phyloP scores from a whole-genome alignment of 23 tunicate species.

The Corella eumyota region DNA sequence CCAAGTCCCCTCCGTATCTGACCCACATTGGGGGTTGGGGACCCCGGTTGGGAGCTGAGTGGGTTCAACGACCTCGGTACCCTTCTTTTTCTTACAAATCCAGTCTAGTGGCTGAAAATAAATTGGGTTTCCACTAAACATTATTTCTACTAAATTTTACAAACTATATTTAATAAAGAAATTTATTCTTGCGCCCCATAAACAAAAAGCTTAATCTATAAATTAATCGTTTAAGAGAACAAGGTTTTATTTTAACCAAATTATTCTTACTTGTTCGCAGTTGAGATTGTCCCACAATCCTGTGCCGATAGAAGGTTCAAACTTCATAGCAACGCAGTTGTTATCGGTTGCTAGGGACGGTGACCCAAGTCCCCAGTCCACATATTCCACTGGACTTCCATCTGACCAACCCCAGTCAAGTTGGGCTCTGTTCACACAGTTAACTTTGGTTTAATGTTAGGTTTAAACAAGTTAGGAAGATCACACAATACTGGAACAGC shows the following conservation, averaged over 20 bases:
- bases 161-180: too few relatives aligned
- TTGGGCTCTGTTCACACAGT: conserved; percentile 15
- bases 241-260: too few relatives aligned
- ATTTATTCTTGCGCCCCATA: too few relatives aligned
- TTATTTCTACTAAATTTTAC: too few relatives aligned
- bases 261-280: conserved; percentile 60
- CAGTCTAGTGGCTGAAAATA: conserved; percentile 40
- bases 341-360: conserved; percentile 32
- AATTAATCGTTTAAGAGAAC: too few relatives aligned
- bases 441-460: too few relatives aligned
- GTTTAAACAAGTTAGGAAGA: too few relatives aligned
- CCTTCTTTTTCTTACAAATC: conserved; percentile 60
- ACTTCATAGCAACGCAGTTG: conserved; percentile 59
- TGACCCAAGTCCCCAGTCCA: conserved; percentile 49
- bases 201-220: too few relatives aligned
- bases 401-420: conserved; percentile 73
- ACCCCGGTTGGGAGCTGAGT: conserved; percentile 63
- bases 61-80: conserved; percentile 40
- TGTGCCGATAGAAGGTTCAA: conserved; percentile 23
- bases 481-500: too few relatives aligned
- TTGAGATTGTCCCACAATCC: conserved; percentile 65
- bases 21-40: conserved; percentile 61
- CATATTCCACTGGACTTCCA: conserved; percentile 30
- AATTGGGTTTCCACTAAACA: not conserved
- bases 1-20: conserved; percentile 59